phyloP scores from a whole-genome alignment of 2,888 invertebrate genomes.

The Drosophila aldrichi region DNA sequence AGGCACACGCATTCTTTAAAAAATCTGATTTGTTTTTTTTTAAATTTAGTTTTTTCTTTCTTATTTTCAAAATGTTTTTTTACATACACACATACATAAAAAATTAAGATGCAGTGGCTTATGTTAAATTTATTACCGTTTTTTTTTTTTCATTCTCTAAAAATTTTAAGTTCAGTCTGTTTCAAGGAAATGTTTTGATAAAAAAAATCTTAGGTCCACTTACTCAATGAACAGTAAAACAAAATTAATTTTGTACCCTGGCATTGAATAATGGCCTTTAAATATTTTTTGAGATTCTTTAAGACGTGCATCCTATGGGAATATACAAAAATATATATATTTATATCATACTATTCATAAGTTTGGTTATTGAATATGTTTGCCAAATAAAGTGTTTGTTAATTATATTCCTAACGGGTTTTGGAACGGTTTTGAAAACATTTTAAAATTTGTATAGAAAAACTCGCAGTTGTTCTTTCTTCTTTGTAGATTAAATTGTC shows the following conservation, averaged over 20 bases:
- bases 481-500: conserved; percentile 34
- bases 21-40: conserved; percentile 66
- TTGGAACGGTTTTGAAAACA: conserved; percentile 54
- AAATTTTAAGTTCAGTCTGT: conserved; percentile 75
- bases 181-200: conserved; percentile 75
- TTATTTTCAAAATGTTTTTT: conserved; percentile 39
- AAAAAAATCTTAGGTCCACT: conserved; percentile 43
- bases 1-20: conserved; percentile 76
- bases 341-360: conserved; percentile 37
- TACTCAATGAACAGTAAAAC: conserved; percentile 27
- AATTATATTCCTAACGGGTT: conserved; percentile 41
- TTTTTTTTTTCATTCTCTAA: conserved; percentile 42
- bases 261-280: conserved; percentile 26
- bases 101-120: conserved; percentile 62
- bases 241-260: conserved; percentile 19
- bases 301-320: conserved; percentile 71
- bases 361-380: conserved; percentile 56
- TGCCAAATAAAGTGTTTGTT: conserved; percentile 35
- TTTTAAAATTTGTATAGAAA: conserved; percentile 39
- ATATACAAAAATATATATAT: conserved; percentile 52
- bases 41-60: conserved; percentile 12
- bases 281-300: conserved; percentile 82
- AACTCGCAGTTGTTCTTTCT: conserved; percentile 28
- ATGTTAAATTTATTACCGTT: conserved; percentile 42
- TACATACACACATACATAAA: conserved; percentile 47